phyloP scores from a whole-genome alignment of 1,140 invertebrate species.

The Gerris buenoi region DNA sequence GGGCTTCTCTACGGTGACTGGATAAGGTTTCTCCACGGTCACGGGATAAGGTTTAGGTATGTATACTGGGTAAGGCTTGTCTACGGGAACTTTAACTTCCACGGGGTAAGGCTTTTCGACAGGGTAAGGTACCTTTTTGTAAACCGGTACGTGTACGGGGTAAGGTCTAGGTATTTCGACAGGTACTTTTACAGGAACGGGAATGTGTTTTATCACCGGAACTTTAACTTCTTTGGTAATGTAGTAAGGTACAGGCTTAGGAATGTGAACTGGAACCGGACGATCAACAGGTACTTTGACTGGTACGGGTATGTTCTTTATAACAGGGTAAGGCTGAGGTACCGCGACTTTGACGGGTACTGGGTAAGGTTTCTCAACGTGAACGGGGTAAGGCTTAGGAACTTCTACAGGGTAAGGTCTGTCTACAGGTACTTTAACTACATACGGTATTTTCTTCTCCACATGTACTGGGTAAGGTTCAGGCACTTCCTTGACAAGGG shows the following conservation, averaged over 20 bases:
- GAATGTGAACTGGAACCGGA: constrained; percentile 6
- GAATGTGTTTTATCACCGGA: constrained; percentile 9
- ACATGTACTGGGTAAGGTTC: constrained; percentile 49
- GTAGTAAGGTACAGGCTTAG: constrained; percentile 11
- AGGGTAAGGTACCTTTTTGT: constrained; percentile 7
- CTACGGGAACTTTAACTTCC: constrained; percentile 7
- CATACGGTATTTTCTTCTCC: constrained; percentile 21
- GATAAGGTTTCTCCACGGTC: constrained; percentile 9
- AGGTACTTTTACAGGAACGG: constrained; percentile 12
- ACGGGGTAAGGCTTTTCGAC: constrained; percentile 12
- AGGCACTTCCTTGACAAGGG: constrained; percentile 49
- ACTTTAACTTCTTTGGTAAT: constrained; percentile 10
- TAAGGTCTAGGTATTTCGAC: constrained; percentile 13
- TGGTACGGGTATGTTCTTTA: constrained; percentile 31
- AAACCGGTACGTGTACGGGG: constrained; percentile 7
- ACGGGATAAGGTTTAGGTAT: constrained; percentile 10
- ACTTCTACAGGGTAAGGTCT: constrained; percentile 21
- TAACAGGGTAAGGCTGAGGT: constrained; percentile 41
- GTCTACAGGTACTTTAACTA: constrained; percentile 20
- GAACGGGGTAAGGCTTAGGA: constrained; percentile 21
- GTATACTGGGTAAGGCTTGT: constrained; percentile 9
- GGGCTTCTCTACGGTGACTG: constrained; percentile 10
- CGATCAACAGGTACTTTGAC: constrained; percentile 27
- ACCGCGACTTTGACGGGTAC: constrained; percentile 45
- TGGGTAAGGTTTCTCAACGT: constrained; percentile 19